phyloP scores from a whole-genome alignment of 2,888 invertebrate species.

The Apamea monoglypha region DNA sequence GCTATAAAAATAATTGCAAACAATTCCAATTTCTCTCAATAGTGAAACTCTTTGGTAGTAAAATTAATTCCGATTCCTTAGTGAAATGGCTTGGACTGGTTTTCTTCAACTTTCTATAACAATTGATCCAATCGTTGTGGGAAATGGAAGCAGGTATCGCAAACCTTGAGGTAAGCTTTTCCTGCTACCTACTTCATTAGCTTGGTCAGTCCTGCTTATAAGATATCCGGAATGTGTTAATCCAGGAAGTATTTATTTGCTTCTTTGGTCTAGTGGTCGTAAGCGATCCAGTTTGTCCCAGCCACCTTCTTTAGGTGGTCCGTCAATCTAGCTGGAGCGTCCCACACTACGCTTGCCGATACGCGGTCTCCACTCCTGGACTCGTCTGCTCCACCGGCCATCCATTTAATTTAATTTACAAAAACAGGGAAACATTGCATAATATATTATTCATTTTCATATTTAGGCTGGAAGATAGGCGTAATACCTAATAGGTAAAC shows the following conservation, averaged over 20 bases:
- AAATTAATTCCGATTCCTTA: conserved; percentile 22
- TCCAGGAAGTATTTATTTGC: no score
- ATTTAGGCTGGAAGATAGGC: background rate
- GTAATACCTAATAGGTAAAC: background rate
- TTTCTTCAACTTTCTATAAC: conserved; percentile 59
- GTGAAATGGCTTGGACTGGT: conserved; percentile 45
- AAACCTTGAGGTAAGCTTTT: background rate
- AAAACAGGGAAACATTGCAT: no score
- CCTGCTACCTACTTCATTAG: background rate
- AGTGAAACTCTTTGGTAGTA: conserved; percentile 3
- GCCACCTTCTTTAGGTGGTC: no score
- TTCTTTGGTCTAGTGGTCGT: no score
- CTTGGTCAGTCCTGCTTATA: background rate
- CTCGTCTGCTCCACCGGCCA: no score
- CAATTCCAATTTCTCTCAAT: conserved; percentile 16
- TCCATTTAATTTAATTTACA: no score
- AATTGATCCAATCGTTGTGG: conserved; percentile 37
- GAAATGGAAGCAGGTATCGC: conserved; percentile 6
- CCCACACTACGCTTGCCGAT: no score
- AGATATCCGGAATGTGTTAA: background rate
- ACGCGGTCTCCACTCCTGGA: no score
- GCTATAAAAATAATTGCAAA: background rate
- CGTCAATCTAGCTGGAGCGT: no score
- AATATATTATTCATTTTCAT: background rate
- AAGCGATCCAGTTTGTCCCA: no score